Base-by-base conservation (phyloP, 2,797 vertebrate species). In the Manis pentadactyla region DNA sequence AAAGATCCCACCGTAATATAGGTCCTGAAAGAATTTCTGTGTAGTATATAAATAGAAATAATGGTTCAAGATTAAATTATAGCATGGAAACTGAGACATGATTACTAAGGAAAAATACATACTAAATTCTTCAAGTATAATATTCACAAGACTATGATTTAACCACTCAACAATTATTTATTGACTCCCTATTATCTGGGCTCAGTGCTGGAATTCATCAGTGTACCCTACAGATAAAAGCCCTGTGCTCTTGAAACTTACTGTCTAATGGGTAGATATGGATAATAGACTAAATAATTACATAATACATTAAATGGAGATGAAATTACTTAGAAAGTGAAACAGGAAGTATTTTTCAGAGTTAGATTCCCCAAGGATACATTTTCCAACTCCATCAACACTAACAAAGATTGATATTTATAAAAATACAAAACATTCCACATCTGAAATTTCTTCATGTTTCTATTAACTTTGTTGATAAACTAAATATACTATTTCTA, bases 321-420 rank as follows among this genome's bases (percentile, higher is more conserved):
- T 74, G 29, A 90, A 90, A 88, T 68, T 93, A 46, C 34, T 14
- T 59, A 51, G 49, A 85, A 95, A 46, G 29, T 42, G 64, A 81
- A 96, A 79, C 46, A 82, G 73, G 90, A 92, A 75, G 13, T 78
- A n/a, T 49, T 86, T 63, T 95, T 95, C 27, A 89, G 42, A 91
- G 63, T 82, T 61, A 29, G 19, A 61, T 53, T 92, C 31, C 61
- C 68, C 31, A 66, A 88, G 51, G 61, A 53, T 88, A 78, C 37
- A 69, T 90, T 96, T 95, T 63, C 64, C 27, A 92, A 29, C 21
- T 94, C 53, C 71, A 34, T 81, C 71, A 84, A 84, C 77, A 18
- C 46, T 7, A 74, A 21, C 78, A 75, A 59, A 89, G n/a, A 64
- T 69, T 68, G 59, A 14, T 93, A 74, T 49, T 92, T 87, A 55